These are phyloP conservation scores for Rhynchotus rufescens DNA, from an alignment of 2,797 vertebrate genomes.

Conservation along the genomic window DNA sequence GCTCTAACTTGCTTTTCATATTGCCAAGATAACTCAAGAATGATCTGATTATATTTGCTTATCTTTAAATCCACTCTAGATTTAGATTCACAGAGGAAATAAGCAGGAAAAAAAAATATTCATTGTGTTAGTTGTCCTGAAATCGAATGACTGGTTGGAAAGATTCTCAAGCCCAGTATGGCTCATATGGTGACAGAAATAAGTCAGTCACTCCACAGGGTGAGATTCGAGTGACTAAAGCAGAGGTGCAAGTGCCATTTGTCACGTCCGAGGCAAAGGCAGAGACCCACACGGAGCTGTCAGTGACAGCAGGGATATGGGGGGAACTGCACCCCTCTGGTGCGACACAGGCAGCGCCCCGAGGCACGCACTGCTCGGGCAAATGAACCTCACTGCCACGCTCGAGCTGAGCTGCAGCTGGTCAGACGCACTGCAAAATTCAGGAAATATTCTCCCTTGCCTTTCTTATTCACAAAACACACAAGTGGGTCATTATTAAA, in stretches of 20 bases:
- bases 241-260: neutral
- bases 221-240: neutral
- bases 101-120: neutral
- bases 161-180: neutral
- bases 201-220: neutral
- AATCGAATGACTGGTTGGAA: neutral
- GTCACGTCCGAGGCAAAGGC: neutral
- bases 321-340: neutral
- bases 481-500: neutral
- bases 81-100: neutral
- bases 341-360: neutral
- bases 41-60: neutral
- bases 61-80: neutral
- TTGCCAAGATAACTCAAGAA: neutral
- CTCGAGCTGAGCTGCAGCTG: neutral
- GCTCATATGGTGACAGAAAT: neutral
- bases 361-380: neutral
- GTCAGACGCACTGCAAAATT: neutral
- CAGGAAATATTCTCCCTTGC: neutral
- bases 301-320: neutral
- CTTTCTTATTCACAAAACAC: neutral
- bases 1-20: neutral
- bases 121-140: neutral
- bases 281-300: fast-evolving
- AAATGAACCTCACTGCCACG: neutral